Evolutionary conservation across 2,113 vertebrate genomes (phyloP), one percentile per base, ranked within the genome.

Genomic region (Numida meleagris): DNA sequence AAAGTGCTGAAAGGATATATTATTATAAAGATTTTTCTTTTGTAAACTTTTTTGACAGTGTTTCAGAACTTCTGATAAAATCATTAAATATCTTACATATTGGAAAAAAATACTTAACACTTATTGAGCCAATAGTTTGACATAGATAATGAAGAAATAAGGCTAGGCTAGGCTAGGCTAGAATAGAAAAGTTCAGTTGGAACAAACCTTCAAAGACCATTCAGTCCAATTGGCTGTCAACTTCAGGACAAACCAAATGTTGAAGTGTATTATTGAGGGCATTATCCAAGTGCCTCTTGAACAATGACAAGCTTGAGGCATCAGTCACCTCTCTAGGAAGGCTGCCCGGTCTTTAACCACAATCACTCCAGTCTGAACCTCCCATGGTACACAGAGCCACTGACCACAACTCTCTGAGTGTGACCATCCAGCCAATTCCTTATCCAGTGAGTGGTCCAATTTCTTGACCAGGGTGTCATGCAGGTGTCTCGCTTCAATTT

Each of bases 31-130:
- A 11, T 33, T 57, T 71, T 14, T n/a, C n/a, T n/a, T 24, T 46
- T 55, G 31, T 16, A 55, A 29, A 33, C 10, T 34, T 2, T 34
- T 92, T 82, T 51, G 11, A 12, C 72, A 73, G 25, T 17, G 1
- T 61, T 80, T 68, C 36, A 45, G 45, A 51, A 76, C 73, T 73
- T 81, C 31, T 23, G 7, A 50, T 31, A 57, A 84, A 34, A 0
- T 0, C 1, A 1, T 0, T 2, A 8, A 67, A 5, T 4, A 2
- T 63, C 29, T 38, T 66, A 34, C 14, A 46, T 3, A n/a, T 19
- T 33, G 7, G 8, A 55, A 76, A 80, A 57, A 4, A 34, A 40
- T 34, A 23, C 42, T 58, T 46, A 31, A 40, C 62, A 7, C 36
- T 23, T 23, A 50, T 66, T 27, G 4, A 73, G 13, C 1, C 2